Conservation (phyloP, 2,113 vertebrate species). For the Salvator merianae region DNA sequence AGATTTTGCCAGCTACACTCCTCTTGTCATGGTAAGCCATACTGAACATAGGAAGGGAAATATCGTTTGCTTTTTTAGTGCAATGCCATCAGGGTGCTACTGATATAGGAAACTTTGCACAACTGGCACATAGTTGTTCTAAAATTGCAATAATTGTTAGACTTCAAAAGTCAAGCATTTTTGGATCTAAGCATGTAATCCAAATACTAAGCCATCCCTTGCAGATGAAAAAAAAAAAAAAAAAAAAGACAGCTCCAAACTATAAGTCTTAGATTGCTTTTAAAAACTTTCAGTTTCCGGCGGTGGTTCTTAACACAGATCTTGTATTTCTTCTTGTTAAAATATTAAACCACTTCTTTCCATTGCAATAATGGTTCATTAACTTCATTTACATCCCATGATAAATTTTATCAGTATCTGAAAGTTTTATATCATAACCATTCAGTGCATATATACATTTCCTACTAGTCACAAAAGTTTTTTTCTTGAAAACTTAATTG, state of each 20-base stretch:
- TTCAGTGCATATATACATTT: slow-evolving; percentile 22
- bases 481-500: background rate
- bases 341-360: slow-evolving; percentile 29
- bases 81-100: no score
- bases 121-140: no score
- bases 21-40: no score
- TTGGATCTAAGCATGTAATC: no score
- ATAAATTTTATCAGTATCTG: slow-evolving; percentile 29
- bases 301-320: background rate
- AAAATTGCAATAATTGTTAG: no score
- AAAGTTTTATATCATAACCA: slow-evolving; percentile 40
- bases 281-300: slow-evolving; percentile 31
- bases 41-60: no score
- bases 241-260: slow-evolving; percentile 13
- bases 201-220: background rate
- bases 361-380: slow-evolving; percentile 39
- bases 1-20: no score
- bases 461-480: background rate
- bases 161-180: no score
- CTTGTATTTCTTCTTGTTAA: slow-evolving; percentile 18
- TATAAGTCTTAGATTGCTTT: background rate
- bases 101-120: no score
- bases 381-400: background rate
- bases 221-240: slow-evolving; percentile 11
- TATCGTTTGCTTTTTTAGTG: no score